Base-by-base conservation (phyloP, 2,113 vertebrate species). In the Blennius ocellaris region DNA sequence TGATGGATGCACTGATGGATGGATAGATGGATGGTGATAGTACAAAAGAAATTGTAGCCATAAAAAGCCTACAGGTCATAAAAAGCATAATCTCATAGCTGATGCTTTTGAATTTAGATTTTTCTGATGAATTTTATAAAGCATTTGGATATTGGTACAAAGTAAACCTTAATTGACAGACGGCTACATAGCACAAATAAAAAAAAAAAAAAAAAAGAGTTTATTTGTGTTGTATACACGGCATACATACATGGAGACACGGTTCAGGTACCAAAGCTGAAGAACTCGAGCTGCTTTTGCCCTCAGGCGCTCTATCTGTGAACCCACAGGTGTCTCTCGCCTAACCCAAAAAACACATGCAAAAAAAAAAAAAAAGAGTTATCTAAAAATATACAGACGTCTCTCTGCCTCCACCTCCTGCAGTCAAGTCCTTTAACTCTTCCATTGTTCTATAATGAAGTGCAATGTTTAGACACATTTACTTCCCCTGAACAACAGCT, bases 401-500 rank as follows among this genome's bases (percentile, higher is more conserved):
- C 8, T n/a, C 44, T 61, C 45, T 40, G 38, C 40, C 38, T 71
- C 37, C 11, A 14, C 11, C 10, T 45, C 14, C 56, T n/a, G 41
- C 55, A 69, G 58, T 36, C 16, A 8, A 41, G 59, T 60, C 69
- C 37, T 62, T 79, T 63, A 68, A 21, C 39, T 9, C 15, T 58
- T 8, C 60, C 17, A 36, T 73, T 78, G 54, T 41, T 69, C 55
- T 9, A 48, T 69, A 54, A 55, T 68, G 39, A 48, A 0, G 17
- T 55, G 37, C 17, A 40, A 57, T 51, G 61, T 36, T 39, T 7
- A 53, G 50, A 72, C 48, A 54, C 55, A 58, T 81, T 78, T 57
- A 16, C 65, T 81, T 74, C 62, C 51, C 61, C 44, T 63, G 41
- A 80, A 74, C 30, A 83, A 72, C 69, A 74, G 44, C 39, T 21